Conservation (phyloP, 2,797 vertebrate genomes). For the Poeciliopsis presidionis region DNA sequence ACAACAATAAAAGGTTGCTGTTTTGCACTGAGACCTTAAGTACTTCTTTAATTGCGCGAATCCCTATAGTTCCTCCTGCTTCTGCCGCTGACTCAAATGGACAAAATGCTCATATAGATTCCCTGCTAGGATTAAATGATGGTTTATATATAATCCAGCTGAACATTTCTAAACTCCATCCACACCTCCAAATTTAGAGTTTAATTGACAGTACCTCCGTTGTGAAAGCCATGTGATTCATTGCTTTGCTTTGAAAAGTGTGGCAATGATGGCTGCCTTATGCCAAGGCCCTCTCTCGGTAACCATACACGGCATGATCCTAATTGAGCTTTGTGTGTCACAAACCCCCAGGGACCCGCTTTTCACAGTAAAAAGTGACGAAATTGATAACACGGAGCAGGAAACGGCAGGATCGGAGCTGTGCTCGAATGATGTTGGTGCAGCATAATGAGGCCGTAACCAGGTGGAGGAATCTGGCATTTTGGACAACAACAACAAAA, state of each 20-base stretch:
- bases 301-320: conserved; percentile 55
- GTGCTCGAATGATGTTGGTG: conserved; percentile 38
- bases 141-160: background rate
- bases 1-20: background rate
- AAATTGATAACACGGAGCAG: conserved; percentile 69
- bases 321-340: conserved; percentile 69
- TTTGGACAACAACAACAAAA: conserved; percentile 15
- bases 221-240: conserved; percentile 46
- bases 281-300: conserved; percentile 54
- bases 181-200: conserved; percentile 18
- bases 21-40: background rate
- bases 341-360: conserved; percentile 63
- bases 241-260: conserved; percentile 48
- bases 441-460: conserved; percentile 53
- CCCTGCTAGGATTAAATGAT: conserved; percentile 12
- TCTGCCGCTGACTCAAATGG: conserved; percentile 9
- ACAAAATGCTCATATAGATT: conserved; percentile 12
- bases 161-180: conserved; percentile 12
- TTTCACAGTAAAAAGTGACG: conserved; percentile 58
- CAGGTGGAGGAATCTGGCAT: conserved; percentile 17
- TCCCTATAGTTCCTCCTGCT: background rate
- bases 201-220: conserved; percentile 32
- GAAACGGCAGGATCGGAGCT: conserved; percentile 60
- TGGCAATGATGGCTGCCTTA: conserved; percentile 66
- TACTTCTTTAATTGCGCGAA: conserved; percentile 15